A percentile compares a stretch with the other conserved stretches of the same genome.
Conservation (phyloP, 2,888 invertebrate species). For the Bellardia pandia region DNA sequence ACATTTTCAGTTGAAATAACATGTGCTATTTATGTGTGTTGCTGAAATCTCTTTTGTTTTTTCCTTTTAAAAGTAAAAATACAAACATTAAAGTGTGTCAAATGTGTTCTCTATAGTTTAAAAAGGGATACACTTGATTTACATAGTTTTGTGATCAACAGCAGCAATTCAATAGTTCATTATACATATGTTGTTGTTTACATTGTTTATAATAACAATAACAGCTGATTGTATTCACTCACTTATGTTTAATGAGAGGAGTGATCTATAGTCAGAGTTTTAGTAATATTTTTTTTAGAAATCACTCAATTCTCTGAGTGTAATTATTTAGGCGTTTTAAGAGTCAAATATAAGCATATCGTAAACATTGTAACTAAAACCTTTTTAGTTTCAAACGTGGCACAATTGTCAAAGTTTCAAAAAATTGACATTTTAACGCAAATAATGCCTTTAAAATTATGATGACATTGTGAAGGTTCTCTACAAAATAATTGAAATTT, state of each 20-base stretch:
- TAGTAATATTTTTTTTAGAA: background rate
- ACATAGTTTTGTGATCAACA: background rate
- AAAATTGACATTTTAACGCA: no score
- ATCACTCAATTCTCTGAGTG: conserved; percentile 36
- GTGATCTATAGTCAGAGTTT: background rate
- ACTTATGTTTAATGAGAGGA: background rate
- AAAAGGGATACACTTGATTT: conserved; percentile 23
- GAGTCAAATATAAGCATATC: no score
- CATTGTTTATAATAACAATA: conserved; percentile 44
- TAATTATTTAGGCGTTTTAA: background rate
- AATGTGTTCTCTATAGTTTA: conserved; percentile 31
- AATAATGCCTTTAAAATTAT: no score
- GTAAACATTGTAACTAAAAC: no score
- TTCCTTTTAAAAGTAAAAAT: conserved; percentile 14
- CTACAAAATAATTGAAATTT: no score
- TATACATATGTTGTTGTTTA: conserved; percentile 35
- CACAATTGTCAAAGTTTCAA: no score
- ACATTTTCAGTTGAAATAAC: conserved; percentile 28
- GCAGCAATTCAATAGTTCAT: background rate
- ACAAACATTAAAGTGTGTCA: conserved; percentile 52
- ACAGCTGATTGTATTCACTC: conserved; percentile 56
- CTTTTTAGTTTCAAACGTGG: no score
- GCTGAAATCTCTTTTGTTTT: conserved; percentile 4
- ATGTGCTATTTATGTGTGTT: conserved; percentile 11
- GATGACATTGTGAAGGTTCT: no score